Evolutionary conservation across 2,797 vertebrate genomes (phyloP).

Genomic region (Podarcis lilfordi): DNA sequence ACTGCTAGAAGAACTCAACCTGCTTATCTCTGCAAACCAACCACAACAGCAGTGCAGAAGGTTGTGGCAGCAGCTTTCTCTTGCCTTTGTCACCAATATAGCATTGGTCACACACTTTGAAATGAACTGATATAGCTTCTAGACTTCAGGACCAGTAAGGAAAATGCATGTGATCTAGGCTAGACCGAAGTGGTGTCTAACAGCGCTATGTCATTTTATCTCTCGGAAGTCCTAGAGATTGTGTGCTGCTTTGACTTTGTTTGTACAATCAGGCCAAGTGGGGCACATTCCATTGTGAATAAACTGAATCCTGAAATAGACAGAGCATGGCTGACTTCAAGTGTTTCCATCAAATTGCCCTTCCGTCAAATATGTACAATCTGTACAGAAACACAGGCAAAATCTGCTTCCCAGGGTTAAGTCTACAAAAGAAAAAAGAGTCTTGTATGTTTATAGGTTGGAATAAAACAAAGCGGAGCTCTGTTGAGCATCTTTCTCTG

Average conservation of each 20-base stretch:
- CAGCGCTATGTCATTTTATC: background rate
- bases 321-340: background rate
- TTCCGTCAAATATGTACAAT: background rate
- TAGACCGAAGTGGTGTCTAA: background rate
- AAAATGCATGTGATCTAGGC: background rate
- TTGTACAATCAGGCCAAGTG: background rate
- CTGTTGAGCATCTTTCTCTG: constrained; percentile 32
- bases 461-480: constrained; percentile 7
- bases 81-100: background rate
- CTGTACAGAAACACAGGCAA: background rate
- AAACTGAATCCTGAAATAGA: background rate
- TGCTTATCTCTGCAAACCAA: background rate
- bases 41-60: background rate
- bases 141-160: background rate
- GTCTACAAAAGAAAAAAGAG: background rate
- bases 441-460: background rate
- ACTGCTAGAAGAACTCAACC: background rate
- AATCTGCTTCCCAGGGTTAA: background rate
- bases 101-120: background rate
- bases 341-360: background rate
- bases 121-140: background rate
- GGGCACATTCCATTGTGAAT: background rate
- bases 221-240: background rate
- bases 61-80: background rate
- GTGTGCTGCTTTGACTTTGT: background rate